Evolutionary conservation across 2,113 vertebrate species (phyloP), one percentile per base, ranked within the genome.

Genomic region (Scomber colias): DNA sequence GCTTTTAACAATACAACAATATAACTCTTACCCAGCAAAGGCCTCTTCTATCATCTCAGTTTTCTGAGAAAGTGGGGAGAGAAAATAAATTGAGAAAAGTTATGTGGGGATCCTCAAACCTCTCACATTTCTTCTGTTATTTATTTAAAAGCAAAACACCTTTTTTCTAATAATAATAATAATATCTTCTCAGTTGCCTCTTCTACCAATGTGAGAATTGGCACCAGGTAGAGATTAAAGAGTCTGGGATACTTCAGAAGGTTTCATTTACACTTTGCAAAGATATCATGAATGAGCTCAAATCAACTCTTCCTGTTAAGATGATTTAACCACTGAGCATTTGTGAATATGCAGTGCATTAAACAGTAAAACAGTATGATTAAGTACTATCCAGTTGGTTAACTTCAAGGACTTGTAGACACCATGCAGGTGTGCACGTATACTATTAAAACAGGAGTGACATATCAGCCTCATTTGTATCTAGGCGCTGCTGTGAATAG

Each of bases 31-130:
- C 98, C 98, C 98, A 75, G 97, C 96, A 92, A 99, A 99, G 21
- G 97, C 98, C 88, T 99, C 98, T 90, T 99, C 98, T 75, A 99
- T 99, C 62, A 98, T 93, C 88, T 99, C 98, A 0, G 97, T 99
- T 96, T 99, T 99, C 98, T 99, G 87, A 45, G 21, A 61, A 55
- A 46, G 44, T 21, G 55, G 2, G 6, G 16, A 48, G 15, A 60
- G 9, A 40, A 60, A 55, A 1, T 9, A 11, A 31, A 35, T 12
- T 71, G 11, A 81, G 81, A 35, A 13, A 62, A 31, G 3, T 78
- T 4, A 31, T 15, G 4, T 53, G 8, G 24, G 0, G 27, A 9
- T 11, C 14, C 3, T 19, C 60, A 15, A 15, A 48, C 11, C 19
- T 13, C 5, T 11, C 14, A 31, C 9, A 14, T 13, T 1, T 24